Evolutionary conservation across 1,140 invertebrate species (phyloP).

Genomic region (Varroa destructor): DNA sequence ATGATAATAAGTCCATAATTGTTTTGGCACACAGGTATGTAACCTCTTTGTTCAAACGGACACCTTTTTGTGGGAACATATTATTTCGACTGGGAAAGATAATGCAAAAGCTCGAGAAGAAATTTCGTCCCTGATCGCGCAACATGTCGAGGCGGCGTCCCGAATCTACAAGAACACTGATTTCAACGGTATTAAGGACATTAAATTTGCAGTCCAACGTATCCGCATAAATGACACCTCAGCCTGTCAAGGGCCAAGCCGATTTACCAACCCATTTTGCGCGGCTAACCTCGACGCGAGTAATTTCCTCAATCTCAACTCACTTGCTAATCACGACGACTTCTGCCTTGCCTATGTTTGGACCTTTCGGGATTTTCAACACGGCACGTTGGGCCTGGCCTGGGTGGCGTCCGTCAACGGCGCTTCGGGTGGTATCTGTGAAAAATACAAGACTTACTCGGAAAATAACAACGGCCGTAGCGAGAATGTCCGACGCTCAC

Average conservation of each 20-base stretch:
- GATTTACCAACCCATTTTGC: conserved; percentile 79
- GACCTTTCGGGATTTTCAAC: conserved; percentile 90
- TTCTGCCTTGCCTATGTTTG: conserved; percentile 98
- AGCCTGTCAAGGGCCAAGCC: conserved; percentile 51
- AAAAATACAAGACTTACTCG: conserved; percentile 91
- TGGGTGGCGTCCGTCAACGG: conserved; percentile 91
- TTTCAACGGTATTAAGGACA: conserved; percentile 84
- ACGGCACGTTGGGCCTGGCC: conserved; percentile 86
- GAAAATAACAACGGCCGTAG: conserved; percentile 84
- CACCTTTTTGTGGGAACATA: conserved; percentile 88
- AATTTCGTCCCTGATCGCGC: conserved; percentile 88
- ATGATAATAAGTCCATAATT: no score
- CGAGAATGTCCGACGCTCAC: conserved; percentile 76
- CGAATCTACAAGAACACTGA: conserved; percentile 89
- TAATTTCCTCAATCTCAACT: conserved; percentile 96
- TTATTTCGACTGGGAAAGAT: conserved; percentile 48
- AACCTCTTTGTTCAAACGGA: conserved; percentile 94
- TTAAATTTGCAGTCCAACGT: conserved; percentile 93
- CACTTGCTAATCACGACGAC: conserved; percentile 85
- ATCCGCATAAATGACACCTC: conserved; percentile 82
- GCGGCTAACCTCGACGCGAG: conserved; percentile 96
- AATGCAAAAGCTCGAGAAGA: conserved; percentile 80
- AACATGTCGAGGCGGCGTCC: conserved; percentile 95
- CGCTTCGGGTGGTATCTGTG: conserved; percentile 94
- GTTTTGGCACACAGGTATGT: conserved; percentile 44